A percentile compares a stretch with the other conserved stretches of the same genome.
phyloP scores from a whole-genome alignment of 2,888 invertebrate genomes.

The Erpobdella octoculata region DNA sequence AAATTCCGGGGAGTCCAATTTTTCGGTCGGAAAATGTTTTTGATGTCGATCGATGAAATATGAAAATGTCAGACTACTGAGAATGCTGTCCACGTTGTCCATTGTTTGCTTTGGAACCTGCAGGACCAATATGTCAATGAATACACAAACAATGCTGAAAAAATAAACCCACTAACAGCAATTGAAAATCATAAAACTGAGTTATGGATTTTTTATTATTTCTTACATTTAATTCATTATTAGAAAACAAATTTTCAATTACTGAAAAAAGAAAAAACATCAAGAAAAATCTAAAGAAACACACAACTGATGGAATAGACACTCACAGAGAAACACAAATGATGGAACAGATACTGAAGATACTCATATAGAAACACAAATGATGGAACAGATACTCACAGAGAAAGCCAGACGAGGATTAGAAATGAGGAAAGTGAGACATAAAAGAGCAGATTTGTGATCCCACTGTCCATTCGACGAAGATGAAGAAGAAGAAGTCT shows the following conservation, averaged over 20 bases:
- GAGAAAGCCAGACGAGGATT: not conserved
- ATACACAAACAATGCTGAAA: too few relatives aligned
- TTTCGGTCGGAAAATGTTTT: not conserved
- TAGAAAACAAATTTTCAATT: too few relatives aligned
- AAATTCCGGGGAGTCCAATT: not conserved
- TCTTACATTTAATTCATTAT: too few relatives aligned
- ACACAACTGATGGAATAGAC: too few relatives aligned
- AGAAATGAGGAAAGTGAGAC: not conserved
- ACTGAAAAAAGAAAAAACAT: too few relatives aligned
- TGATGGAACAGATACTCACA: not conserved
- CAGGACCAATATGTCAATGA: too few relatives aligned
- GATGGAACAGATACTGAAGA: not conserved
- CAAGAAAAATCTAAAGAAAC: too few relatives aligned
- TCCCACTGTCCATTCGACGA: not conserved
- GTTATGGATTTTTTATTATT: too few relatives aligned
- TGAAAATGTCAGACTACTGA: not conserved
- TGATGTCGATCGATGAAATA: not conserved
- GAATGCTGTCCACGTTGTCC: not conserved
- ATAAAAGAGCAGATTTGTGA: slow-evolving; percentile 6
- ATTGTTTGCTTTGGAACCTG: not conserved
- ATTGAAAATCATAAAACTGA: too few relatives aligned
- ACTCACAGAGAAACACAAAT: too few relatives aligned
- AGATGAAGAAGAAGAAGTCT: not conserved
- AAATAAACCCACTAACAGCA: too few relatives aligned
- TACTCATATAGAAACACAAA: not conserved